Base-by-base conservation (phyloP, 2,888 invertebrate genomes). In the Kryphioiulus occultus region DNA sequence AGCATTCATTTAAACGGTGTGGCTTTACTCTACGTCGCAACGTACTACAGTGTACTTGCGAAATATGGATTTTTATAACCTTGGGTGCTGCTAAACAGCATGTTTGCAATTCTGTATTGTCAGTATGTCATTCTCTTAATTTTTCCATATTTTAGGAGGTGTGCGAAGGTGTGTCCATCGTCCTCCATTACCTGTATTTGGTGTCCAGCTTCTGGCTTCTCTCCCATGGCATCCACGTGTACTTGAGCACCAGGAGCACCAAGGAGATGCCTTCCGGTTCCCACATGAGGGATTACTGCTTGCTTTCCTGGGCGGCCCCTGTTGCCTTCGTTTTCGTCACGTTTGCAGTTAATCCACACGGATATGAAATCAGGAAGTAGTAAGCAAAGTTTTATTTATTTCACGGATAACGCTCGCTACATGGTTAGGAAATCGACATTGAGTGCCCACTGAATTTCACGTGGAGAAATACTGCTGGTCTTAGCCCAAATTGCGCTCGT, bases 131-230 rank as follows among this genome's bases (percentile, higher is more conserved):
- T 44, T 9, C 44, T 9, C 44, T 1, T 44, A 44, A 9, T 26
- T 68, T 68, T 68, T 68, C 26, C n/a, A 26, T 26, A 26, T 84
- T 35, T 84, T 42, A 88, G 42, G 93, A 94, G 19, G 94, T 94
- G 90, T 95, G 95, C 90, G 94, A 94, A 90, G 93, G 94, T 86
- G 94, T 95, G 86, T 95, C 95, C 0, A 91, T 95, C 12, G 92
- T 95, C 3, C 92, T 95, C 12, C 95, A 95, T 91, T 95, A 95
- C 91, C 93, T 95, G 0, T 95, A 95, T 91, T 93, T 95, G 85
- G 94, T 94, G 17, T 94, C 95, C 88, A 94, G 95, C 0, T 94
- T 94, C 91, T 95, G 95, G 95, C 94, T 95, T 89, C 94, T 95
- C 85, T 93, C 94, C 1, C 93, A 95, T 89, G 94, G 94, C 19